A percentile compares a stretch with the other conserved stretches of the same genome.
Conservation (phyloP, 2,888 invertebrate species). For the Pachydiplax longipennis region DNA sequence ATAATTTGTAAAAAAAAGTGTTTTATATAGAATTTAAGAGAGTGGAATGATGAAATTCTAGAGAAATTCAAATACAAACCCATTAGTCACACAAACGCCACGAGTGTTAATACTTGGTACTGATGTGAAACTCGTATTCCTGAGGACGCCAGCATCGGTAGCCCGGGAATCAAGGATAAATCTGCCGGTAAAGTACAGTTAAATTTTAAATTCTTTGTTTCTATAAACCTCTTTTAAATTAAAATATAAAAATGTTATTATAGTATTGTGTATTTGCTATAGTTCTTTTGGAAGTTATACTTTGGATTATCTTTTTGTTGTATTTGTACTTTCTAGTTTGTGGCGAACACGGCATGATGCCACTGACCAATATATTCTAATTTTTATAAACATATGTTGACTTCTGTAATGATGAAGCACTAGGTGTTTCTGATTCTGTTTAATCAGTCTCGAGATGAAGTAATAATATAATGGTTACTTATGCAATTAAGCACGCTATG, state of each 20-base stretch:
- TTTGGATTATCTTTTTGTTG: background rate
- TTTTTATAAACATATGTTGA: background rate
- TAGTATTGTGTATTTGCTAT: background rate
- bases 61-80: background rate
- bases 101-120: background rate
- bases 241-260: background rate
- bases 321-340: no score
- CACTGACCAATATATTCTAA: background rate
- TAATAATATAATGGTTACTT: background rate
- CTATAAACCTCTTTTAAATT: background rate
- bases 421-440: background rate
- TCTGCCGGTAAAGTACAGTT: background rate
- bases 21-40: no score
- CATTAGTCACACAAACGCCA: background rate
- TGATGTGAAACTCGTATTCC: background rate
- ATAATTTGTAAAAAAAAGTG: no score
- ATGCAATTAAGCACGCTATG: background rate
- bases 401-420: background rate
- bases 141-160: conserved; percentile 12
- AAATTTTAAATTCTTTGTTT: background rate
- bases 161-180: background rate
- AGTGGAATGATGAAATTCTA: no score
- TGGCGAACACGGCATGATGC: background rate
- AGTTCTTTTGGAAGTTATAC: background rate
- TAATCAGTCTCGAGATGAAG: background rate